phyloP scores from a whole-genome alignment of 1,140 invertebrate species.

The Lanistes nyassanus region DNA sequence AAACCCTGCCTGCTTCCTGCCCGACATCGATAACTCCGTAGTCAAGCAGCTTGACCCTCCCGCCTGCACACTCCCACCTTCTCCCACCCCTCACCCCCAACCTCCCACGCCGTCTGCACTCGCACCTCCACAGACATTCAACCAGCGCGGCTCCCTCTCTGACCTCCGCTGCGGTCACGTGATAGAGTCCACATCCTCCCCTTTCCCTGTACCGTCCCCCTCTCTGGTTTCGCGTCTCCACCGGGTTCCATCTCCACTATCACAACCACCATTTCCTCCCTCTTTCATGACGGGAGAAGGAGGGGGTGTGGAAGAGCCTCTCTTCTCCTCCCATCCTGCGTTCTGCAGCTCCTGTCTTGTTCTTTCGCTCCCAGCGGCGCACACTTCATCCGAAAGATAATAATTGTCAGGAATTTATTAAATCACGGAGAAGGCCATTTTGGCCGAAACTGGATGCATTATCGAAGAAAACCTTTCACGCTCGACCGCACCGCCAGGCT shows the following conservation, averaged over 20 bases:
- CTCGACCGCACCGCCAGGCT: conserved; percentile 5
- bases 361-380: conserved; percentile 11
- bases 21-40: background rate
- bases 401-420: conserved; percentile 28
- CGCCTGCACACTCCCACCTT: background rate
- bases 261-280: background rate
- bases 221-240: too few relatives aligned
- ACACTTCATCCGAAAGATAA: conserved; percentile 16
- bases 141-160: too few relatives aligned
- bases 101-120: background rate
- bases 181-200: too few relatives aligned
- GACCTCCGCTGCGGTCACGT: too few relatives aligned
- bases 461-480: conserved; percentile 13
- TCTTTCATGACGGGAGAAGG: conserved; percentile 8
- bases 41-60: background rate
- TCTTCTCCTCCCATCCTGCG: conserved; percentile 16
- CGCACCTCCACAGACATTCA: background rate
- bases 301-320: background rate
- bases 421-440: conserved; percentile 27
- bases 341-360: conserved; percentile 16
- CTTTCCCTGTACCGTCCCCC: too few relatives aligned
- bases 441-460: conserved; percentile 11
- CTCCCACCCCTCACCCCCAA: background rate
- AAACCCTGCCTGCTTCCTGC: background rate
- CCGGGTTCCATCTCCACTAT: too few relatives aligned